Evolutionary conservation across 2,113 vertebrate genomes (phyloP), one percentile per base, ranked within the genome.

Genomic region (Sterna hirundo): DNA sequence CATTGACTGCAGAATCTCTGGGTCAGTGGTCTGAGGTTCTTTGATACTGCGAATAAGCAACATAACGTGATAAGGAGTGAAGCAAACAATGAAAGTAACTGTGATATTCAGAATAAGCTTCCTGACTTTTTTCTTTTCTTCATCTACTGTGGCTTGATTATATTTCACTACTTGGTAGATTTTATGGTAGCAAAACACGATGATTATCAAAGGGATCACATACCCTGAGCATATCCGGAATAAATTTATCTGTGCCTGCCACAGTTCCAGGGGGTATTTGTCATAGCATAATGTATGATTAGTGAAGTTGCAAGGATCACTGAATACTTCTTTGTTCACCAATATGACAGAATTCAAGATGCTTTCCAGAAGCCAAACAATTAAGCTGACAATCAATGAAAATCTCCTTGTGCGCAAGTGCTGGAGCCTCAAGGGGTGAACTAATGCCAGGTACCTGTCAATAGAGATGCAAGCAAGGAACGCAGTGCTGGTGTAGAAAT

Each of bases 401-500:
- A 97, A 98, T 64, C 86, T 97, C 61, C 98, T 97, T 27, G 98
- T 99, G 70, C 98, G 98, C n/a, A 99, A 68, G 32, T 81, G 94
- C 6, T 88, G 95, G 71, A 98, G 98, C 94, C 90, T 98, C 6
- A 99, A 44, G 3, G 99, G 99, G 75, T 99, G 96, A 95, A 98
- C 99, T 36, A 99, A 98, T 1, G 99, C 99, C 58, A 99, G 62
- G 72, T 99, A 99, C 27, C 99, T 98, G 79, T 99, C 97, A 3
- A 99, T 0, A 6, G 99, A 98, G 10, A 99, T 99, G 97, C 99
- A 99, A 95, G 99, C 98, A 42, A 99, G 98, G 81, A 99, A 98
- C 0, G 98, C 98, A 0, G 98, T 98, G 29, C 99, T 99, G 91
- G 98, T 98, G 96, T 99, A 99, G 40, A 99, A 99, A 94, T 99